A percentile compares a stretch with the other conserved stretches of the same genome.
Conservation (phyloP, 2,888 invertebrate species). For the Ormia ochracea region DNA sequence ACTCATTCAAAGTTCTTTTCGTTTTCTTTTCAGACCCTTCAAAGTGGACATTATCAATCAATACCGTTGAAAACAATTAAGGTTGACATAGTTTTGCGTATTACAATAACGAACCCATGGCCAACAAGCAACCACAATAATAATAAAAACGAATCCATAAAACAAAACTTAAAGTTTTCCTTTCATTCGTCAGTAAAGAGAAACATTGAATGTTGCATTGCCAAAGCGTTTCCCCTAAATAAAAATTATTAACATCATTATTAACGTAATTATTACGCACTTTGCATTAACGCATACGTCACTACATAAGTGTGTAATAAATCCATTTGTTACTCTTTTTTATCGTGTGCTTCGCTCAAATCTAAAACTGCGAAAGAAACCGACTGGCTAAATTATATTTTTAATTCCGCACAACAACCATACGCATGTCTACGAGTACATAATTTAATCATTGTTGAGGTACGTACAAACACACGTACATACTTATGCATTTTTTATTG, state of each 20-base stretch:
- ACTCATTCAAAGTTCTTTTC: not conserved
- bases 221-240: constrained; percentile 1
- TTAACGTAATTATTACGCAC: not conserved
- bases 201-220: constrained; percentile 5
- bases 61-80: constrained; percentile 32
- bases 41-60: constrained; percentile 40
- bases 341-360: no score
- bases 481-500: constrained; percentile 3
- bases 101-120: not conserved
- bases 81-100: constrained; percentile 42
- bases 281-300: not conserved
- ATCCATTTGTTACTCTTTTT: no score
- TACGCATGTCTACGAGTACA: not conserved
- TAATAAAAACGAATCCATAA: not conserved
- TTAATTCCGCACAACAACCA: no score
- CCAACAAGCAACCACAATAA: not conserved
- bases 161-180: constrained; percentile 18
- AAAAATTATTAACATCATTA: not conserved
- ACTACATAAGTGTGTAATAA: not conserved
- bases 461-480: not conserved
- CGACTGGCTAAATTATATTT: no score
- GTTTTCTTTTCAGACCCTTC: not conserved
- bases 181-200: constrained; percentile 26
- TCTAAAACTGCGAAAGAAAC: no score
- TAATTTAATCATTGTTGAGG: not conserved